phyloP scores from a whole-genome alignment of 2,888 invertebrate species.

The Cerastis leucographa region DNA sequence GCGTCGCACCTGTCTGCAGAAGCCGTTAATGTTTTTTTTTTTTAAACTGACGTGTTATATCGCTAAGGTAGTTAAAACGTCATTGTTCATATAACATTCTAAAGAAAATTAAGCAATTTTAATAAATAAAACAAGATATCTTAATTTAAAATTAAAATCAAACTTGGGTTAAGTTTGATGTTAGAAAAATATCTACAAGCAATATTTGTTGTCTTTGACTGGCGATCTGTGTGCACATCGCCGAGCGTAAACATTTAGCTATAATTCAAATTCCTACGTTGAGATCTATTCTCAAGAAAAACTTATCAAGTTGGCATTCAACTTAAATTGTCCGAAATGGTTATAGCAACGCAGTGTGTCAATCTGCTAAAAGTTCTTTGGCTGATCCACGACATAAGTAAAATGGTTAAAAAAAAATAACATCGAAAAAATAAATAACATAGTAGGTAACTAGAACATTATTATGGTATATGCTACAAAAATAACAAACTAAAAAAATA shows the following conservation, averaged over 20 bases:
- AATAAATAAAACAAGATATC: too few relatives aligned
- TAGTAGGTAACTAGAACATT: neutral
- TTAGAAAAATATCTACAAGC: too few relatives aligned
- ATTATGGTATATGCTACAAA: neutral
- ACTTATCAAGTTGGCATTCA: neutral
- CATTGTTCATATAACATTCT: too few relatives aligned
- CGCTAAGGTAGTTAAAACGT: neutral
- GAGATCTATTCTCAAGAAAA: neutral
- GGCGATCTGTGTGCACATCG: too few relatives aligned
- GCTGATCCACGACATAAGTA: neutral
- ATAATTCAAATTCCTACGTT: neutral
- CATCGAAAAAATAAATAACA: too few relatives aligned
- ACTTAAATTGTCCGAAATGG: neutral
- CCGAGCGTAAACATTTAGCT: too few relatives aligned
- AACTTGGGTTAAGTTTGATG: too few relatives aligned
- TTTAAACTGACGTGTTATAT: neutral
- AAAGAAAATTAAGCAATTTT: too few relatives aligned
- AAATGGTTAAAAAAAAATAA: neutral
- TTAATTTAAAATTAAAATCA: too few relatives aligned
- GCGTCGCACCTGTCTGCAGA: too few relatives aligned
- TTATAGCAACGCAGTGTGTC: neutral
- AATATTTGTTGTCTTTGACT: too few relatives aligned
- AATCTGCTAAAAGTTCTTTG: neutral
- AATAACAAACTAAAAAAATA: slow-evolving; percentile 21
- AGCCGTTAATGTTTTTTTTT: neutral